Base-by-base conservation (phyloP, 2,797 vertebrate genomes). In the Telmatherina bonti region DNA sequence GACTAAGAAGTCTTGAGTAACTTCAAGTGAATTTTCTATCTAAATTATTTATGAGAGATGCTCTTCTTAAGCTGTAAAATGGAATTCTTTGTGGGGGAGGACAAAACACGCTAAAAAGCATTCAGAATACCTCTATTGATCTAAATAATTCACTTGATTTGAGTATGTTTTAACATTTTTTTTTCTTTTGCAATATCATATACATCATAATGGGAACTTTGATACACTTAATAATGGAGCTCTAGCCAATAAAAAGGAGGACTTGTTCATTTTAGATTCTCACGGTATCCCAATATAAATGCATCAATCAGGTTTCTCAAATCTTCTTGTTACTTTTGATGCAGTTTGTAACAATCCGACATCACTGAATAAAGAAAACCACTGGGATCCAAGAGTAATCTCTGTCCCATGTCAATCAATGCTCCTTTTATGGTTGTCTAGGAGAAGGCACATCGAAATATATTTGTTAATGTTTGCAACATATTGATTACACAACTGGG, bases 31-130 rank as follows among this genome's bases (percentile, higher is more conserved):
- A 35, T 73, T 79, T 73, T 74, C 52, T 49, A 1, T 47, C 64
- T 81, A 16, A 79, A 80, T 80, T 73, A 73, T 87, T 74, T 67
- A 84, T 57, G 38, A 62, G 30, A 56, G 57, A 22, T 35, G 2
- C 43, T 20, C 29, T 30, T 74, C 54, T 55, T 51, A 18, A 22
- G 45, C 59, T 57, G 56, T 30, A 27, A 36, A 73, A 70, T 4
- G 31, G 18, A 81, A 43, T 26, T 4, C 1, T 68, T 70, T 61
- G 5, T 49, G 15, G 20, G 20, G 18, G 59, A 56, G 66, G 35
- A 56, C 16, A 15, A 35, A 65, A 30, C 35, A 56, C 61, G 70
- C 16, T 24, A 60, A 7, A 26, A 72, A 62, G 26, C 22, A 57
- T 18, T 55, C 27, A 52, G 7, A 49, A 52, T 5, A n/a, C 38